Base-by-base conservation (phyloP, 2,797 vertebrate species). In the Bovichtus diacanthus region DNA sequence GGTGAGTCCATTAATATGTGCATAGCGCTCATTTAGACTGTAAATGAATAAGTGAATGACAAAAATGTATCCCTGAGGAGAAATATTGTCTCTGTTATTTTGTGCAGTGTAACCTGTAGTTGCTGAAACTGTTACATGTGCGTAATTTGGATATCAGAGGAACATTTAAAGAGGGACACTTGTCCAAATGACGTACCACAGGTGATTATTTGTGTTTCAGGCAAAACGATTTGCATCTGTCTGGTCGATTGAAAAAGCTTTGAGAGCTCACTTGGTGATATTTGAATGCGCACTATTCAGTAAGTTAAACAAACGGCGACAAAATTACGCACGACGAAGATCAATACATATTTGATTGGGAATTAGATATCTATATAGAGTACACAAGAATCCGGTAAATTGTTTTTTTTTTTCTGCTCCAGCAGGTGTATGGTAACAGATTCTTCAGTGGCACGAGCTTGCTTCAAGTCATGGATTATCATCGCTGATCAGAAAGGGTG, bases 1-100 rank as follows among this genome's bases (percentile, higher is more conserved):
- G 93, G 93, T 94, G 88, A 93, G 93, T 93, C 27, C 38, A 29
- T 68, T 68, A 49, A 73, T 62, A 13, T 38, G 15, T 59, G 38
- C 4, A 60, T 60, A 7, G 5, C 25, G 27, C 34, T 70, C 2
- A 31, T 72, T 23, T 64, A 16, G 44, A 78, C 63, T 72, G 58
- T 34, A 44, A 62, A 21, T 47, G 6, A 2, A 64, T 31, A 23
- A 43, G 70, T 81, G 61, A 16, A 18, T 41, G 59, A 19, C 34
- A 66, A 18, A 64, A 21, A 56, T 55, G 23, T 50, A 8, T 36
- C 25, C 39, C 2, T 18, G 18, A 31, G 12, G 18, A 31, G 49
- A 47, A 36, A 6, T 6, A 31, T 55, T 34, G 23, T 12, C 1
- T 58, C 29, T 70, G 44, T 21, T 66, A 0, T 71, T 76, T 29